Base-by-base conservation (phyloP, 2,888 invertebrate genomes). In the Antheraea yamamai region DNA sequence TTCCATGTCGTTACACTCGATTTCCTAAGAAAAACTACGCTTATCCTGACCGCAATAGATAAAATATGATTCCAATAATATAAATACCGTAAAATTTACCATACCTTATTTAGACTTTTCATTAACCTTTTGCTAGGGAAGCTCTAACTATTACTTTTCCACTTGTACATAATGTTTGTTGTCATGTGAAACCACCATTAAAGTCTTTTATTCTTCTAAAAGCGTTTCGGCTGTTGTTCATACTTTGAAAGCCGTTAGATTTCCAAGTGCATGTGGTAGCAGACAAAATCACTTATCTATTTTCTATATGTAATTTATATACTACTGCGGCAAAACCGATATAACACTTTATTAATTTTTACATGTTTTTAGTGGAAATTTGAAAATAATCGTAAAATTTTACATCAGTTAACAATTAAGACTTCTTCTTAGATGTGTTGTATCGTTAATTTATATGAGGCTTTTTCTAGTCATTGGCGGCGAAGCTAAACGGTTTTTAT, bases 221-320 rank as follows among this genome's bases (percentile, higher is more conserved):
- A 91, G 91, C 88, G 92, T 94, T 92, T 91, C 91, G 92, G 89
- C 90, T 92, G 88, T 94, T 93, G 92, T 94, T 93, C 90, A 89
- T 90, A 91, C 90, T 92, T 91, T 91, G 92, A 92, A 93, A 93
- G 91, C 91, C 91, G 94, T 94, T 94, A 93, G 92, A 93, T 93
- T 94, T 94, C 92, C 84, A 83, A 87, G 88, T 91, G 92, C 93
- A 94, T 94, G 61, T 8, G 61, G 12, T 92, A 91, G 90, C 90
- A 81, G 89, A 93, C 92, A 94, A 93, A 93, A 91, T 89, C 85
- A 88, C 90, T 90, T 86, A 89, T 92, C 89, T 91, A 90, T 84
- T 89, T 58, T 92, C 91, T 94, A 94, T 93, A 14, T 30, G 1
- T 26, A 66, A 70, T 70, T 39, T 70, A 18, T 20, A 2, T 4